These are phyloP conservation scores for Sabatieria punctata DNA, from an alignment of 2,888 invertebrate genomes.

Conservation along the genomic window DNA sequence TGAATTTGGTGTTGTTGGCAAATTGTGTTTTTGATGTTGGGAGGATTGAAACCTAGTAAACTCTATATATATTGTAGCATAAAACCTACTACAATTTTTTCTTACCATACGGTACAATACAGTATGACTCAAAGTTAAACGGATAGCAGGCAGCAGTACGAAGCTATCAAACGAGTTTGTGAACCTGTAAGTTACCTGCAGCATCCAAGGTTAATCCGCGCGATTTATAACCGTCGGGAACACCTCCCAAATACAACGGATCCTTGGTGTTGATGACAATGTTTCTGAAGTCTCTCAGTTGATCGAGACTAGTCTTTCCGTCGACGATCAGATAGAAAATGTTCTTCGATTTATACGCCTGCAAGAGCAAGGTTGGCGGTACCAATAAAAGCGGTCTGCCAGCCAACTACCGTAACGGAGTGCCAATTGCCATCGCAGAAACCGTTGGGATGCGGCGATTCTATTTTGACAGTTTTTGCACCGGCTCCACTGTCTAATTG, in stretches of 20 bases:
- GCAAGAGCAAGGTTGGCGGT: too few species aligned
- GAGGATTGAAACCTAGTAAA: too few species aligned
- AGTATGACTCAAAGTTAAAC: slow-evolving; percentile 14
- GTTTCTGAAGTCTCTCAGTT: slow-evolving; percentile 46
- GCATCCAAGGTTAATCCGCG: slow-evolving; percentile 21
- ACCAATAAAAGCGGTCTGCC: not conserved
- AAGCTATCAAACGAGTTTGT: not conserved
- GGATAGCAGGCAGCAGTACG: not conserved
- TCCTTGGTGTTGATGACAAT: slow-evolving; percentile 59
- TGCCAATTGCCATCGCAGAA: slow-evolving; percentile 95
- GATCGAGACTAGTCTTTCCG: slow-evolving; percentile 53
- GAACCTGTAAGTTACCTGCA: slow-evolving; percentile 12
- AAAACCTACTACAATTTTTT: too few species aligned
- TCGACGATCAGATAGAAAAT: slow-evolving; percentile 72
- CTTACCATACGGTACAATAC: too few species aligned
- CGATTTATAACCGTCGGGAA: slow-evolving; percentile 40
- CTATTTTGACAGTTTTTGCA: not conserved
- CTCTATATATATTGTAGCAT: too few species aligned
- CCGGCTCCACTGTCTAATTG: slow-evolving; percentile 41
- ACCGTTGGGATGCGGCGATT: slow-evolving; percentile 31
- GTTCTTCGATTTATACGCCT: slow-evolving; percentile 69
- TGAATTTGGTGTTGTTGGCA: too few species aligned
- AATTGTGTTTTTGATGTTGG: too few species aligned
- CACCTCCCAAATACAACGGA: slow-evolving; percentile 76
- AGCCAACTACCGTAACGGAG: slow-evolving; percentile 42